phyloP scores from a whole-genome alignment of 2,113 vertebrate species.

The Anhinga rufa region DNA sequence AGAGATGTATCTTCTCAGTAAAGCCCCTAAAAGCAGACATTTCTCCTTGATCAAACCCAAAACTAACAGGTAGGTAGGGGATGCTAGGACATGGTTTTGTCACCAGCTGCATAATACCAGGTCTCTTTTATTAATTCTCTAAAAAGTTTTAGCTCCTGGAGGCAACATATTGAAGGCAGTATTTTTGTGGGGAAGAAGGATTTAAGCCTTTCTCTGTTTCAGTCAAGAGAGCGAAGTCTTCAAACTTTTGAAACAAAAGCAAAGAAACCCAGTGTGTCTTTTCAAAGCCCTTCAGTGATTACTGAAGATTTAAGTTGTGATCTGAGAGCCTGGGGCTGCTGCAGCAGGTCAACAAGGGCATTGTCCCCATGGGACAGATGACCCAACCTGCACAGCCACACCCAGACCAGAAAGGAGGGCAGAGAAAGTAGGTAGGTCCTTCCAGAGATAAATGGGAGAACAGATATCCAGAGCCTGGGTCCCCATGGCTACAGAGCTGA shows the following conservation, averaged over 20 bases:
- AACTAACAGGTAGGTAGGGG: background rate
- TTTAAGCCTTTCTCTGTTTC: background rate
- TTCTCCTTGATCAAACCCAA: background rate
- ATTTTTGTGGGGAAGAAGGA: background rate
- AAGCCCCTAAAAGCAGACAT: background rate
- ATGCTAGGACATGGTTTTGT: background rate
- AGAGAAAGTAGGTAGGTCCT: background rate
- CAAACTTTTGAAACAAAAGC: background rate
- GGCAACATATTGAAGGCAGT: background rate
- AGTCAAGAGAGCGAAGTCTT: background rate
- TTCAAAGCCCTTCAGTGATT: background rate
- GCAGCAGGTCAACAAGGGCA: background rate
- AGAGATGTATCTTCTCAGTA: background rate
- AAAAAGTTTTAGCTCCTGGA: background rate
- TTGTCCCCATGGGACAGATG: background rate
- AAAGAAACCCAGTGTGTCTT: background rate
- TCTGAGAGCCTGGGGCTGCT: background rate
- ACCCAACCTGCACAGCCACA: background rate
- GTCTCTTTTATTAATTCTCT: background rate
- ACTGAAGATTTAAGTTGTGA: background rate
- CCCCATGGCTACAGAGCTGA: background rate
- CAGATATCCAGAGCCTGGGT: background rate
- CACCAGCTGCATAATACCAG: background rate
- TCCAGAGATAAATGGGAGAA: background rate
- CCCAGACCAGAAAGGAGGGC: background rate